Base-by-base conservation (phyloP, 1,140 invertebrate genomes). In the Cylas formicarius region DNA sequence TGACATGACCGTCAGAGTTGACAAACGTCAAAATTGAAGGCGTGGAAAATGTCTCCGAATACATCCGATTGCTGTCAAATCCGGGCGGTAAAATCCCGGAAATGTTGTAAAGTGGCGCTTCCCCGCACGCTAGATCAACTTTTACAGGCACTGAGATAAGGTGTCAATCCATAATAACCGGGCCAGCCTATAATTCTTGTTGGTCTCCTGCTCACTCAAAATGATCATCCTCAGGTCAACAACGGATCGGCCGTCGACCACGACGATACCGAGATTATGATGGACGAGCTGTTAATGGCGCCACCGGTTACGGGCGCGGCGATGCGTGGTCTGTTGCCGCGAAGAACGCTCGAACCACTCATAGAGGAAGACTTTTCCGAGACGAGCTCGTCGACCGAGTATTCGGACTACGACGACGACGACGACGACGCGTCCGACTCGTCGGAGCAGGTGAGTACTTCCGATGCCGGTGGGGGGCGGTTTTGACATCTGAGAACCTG, bases 201-300 rank as follows among this genome's bases (percentile, higher is more conserved):
- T 26, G 9, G 24, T 9, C n/a, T n/a, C n/a, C n/a, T n/a, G n/a
- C n/a, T n/a, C n/a, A n/a, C n/a, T n/a, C n/a, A n/a, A n/a, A n/a
- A n/a, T n/a, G n/a, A n/a, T n/a, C n/a, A n/a, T 24, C 8, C 42
- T 33, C 40, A 63, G 61, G 57, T 61, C 4, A 63, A 61, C 33
- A 58, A 55, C 22, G 63, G 50, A 21, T 80, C 77, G 23, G 73
- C 77, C 19, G 76, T 76, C 29, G 76, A 75, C 35, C 74, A 76
- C 49, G 78, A 81, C 53, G 77, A 80, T 48, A 80, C 78, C 0
- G 78, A 81, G 54, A 62, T 81, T 22, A 80, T 81, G 77, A 81
- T 81, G 78, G 78, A 81, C 48, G 78, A 81, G 53, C 68, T 81
- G 9, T 60, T 81, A 14, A 81, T 81, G 78, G 76, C 78, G 11